Evolutionary conservation across 2,797 vertebrate genomes (phyloP).

Genomic region (Pseudopleuronectes americanus): DNA sequence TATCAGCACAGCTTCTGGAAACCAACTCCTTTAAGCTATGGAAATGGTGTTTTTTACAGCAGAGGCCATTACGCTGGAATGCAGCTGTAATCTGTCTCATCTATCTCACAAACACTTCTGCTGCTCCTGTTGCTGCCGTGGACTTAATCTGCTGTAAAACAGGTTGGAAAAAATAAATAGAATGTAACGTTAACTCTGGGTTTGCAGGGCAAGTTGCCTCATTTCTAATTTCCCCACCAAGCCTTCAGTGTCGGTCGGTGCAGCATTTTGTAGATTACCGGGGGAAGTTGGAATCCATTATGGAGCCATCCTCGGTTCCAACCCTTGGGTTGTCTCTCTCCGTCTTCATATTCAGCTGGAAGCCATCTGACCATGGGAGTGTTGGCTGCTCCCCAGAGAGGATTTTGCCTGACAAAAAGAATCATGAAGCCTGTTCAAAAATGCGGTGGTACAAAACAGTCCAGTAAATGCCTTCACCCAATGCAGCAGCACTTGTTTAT

Average conservation of each 20-base stretch:
- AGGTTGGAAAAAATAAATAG: constrained; percentile 54
- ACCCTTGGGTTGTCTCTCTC: constrained; percentile 89
- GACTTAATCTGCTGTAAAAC: constrained; percentile 60
- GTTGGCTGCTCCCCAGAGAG: constrained; percentile 93
- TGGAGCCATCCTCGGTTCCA: constrained; percentile 87
- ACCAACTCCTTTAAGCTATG: constrained; percentile 18
- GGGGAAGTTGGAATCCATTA: constrained; percentile 88
- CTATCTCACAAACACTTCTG: constrained; percentile 40
- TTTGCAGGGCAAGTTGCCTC: constrained; percentile 39
- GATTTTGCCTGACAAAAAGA: constrained; percentile 85
- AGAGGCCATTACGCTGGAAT: constrained; percentile 34
- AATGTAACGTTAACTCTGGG: constrained; percentile 44
- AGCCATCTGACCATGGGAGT: constrained; percentile 92
- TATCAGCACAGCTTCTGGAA: constrained; percentile 37
- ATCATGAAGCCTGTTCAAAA: constrained; percentile 51
- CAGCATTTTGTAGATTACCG: constrained; percentile 81
- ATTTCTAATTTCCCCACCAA: constrained; percentile 59
- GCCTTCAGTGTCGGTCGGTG: constrained; percentile 44
- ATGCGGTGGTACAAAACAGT: constrained; percentile 27
- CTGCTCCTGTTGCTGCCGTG: constrained; percentile 33
- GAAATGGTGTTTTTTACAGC: constrained; percentile 16
- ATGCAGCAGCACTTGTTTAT: constrained; percentile 19
- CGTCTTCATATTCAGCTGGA: constrained; percentile 92
- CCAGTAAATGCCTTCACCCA: constrained; percentile 1
- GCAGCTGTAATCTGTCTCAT: constrained; percentile 23